Base-by-base conservation (phyloP, 2,797 vertebrate species). In the Rhinella marina region DNA sequence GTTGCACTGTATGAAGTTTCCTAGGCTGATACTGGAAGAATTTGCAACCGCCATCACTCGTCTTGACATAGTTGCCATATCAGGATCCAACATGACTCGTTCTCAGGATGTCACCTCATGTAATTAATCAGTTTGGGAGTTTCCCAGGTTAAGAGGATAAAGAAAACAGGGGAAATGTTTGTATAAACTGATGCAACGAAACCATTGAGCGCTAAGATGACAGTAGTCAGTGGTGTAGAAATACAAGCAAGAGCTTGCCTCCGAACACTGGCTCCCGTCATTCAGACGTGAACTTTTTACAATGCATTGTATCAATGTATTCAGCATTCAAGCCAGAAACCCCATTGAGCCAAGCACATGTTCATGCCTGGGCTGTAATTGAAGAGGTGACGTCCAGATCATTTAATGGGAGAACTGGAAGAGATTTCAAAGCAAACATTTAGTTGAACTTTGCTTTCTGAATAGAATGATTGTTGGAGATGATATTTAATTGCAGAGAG, bases 131-230 rank as follows among this genome's bases (percentile, higher is more conserved):
- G 19, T 62, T 50, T 13, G 84, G 88, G 88, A 82, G 56, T 85
- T 88, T 88, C 84, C 83, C 88, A 76, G 78, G 79, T 88, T 73
- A 83, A 56, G 25, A 27, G 76, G 56, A 88, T 62, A 54, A 54
- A 88, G 59, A 70, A 78, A 77, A 68, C 62, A 81, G 56, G 64
- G 88, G 88, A 86, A 81, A 86, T 88, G 78, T 86, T 88, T 88
- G 78, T 82, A 41, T 68, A 66, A 76, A 62, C 70, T 41, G 57
- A 41, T 86, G 50, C 68, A 29, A 78, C 48, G 81, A 25, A 76
- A 41, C 59, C 79, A 50, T 81, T 64, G 25, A 54, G 23, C 3
- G 81, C 83, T 81, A 64, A 84, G 64, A 88, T 85, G 66, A 88
- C 87, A 81, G 77, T 76, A 78, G 23, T 88, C 64, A 88, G 52